Conservation (phyloP, 2,797 vertebrate species). For the Gymnocypris eckloni region DNA sequence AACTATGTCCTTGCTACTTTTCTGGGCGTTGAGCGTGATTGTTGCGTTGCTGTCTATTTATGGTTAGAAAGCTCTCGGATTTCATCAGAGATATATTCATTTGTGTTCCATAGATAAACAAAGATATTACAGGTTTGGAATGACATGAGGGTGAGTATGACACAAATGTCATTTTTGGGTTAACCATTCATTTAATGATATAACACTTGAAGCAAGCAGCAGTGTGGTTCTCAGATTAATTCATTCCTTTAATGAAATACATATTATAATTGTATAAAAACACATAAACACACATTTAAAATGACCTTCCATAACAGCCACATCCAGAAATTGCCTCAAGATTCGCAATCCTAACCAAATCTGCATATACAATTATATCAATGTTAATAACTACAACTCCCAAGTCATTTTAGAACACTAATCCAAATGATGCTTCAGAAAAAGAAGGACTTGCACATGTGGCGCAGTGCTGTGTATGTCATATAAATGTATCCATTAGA, state of each 20-base stretch:
- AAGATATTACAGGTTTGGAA: not conserved
- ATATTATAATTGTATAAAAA: not conserved
- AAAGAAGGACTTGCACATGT: not conserved
- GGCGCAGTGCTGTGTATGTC: constrained; percentile 6
- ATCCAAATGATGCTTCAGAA: not conserved
- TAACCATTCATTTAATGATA: not conserved
- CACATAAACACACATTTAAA: not conserved
- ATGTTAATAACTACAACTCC: not conserved
- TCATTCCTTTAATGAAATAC: not conserved
- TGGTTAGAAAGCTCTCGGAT: not conserved
- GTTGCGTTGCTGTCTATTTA: not conserved
- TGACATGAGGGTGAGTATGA: not conserved
- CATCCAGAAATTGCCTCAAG: not conserved
- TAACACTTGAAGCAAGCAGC: not conserved
- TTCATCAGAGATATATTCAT: not conserved
- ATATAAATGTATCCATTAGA: constrained; percentile 40
- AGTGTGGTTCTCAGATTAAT: not conserved
- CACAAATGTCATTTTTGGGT: not conserved
- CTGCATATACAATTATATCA: not conserved
- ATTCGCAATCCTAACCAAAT: not conserved
- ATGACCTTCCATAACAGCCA: not conserved
- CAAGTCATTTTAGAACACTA: not conserved
- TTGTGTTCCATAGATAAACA: not conserved
- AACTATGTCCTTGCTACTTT: not conserved
- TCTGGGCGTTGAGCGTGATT: not conserved